These are phyloP conservation scores for Ips typographus DNA, from an alignment of 1,140 invertebrate genomes.

Conservation along the genomic window DNA sequence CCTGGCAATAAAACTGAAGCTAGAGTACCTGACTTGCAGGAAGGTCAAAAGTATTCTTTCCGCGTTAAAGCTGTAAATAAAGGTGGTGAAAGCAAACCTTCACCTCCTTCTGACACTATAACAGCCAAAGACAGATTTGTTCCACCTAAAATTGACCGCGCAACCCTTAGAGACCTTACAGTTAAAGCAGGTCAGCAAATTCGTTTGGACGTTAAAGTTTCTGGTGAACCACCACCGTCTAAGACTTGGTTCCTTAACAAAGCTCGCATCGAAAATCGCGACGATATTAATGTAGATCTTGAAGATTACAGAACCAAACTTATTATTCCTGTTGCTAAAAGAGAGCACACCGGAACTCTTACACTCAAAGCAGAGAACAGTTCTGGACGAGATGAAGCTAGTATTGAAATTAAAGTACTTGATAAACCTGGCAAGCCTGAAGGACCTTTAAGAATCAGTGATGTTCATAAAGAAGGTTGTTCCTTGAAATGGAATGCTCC, in stretches of 20 bases:
- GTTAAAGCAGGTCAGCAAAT: slow-evolving; percentile 86
- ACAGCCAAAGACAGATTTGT: slow-evolving; percentile 83
- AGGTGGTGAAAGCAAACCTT: slow-evolving; percentile 90
- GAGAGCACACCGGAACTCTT: slow-evolving; percentile 83
- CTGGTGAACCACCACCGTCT: slow-evolving; percentile 83
- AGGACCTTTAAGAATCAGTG: slow-evolving; percentile 84
- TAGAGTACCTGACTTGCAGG: slow-evolving; percentile 85
- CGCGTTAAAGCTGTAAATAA: slow-evolving; percentile 94
- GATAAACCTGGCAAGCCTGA: slow-evolving; percentile 88
- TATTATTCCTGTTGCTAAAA: slow-evolving; percentile 68
- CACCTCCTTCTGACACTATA: slow-evolving; percentile 77
- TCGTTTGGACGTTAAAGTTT: slow-evolving; percentile 84
- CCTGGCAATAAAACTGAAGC: slow-evolving; percentile 80
- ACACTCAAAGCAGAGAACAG: slow-evolving; percentile 88
- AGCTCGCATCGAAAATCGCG: slow-evolving; percentile 66
- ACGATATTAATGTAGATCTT: slow-evolving; percentile 74
- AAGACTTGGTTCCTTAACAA: slow-evolving; percentile 87
- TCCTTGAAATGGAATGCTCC: slow-evolving; percentile 94
- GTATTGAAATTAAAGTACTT: slow-evolving; percentile 83
- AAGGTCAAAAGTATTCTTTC: slow-evolving; percentile 96
- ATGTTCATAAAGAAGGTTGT: slow-evolving; percentile 92
- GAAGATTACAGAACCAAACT: slow-evolving; percentile 88
- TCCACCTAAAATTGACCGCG: slow-evolving; percentile 89
- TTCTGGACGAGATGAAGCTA: slow-evolving; percentile 87
- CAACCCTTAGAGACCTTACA: slow-evolving; percentile 81